Conservation (phyloP, 2,797 vertebrate genomes). For the Hyperoplus immaculatus region DNA sequence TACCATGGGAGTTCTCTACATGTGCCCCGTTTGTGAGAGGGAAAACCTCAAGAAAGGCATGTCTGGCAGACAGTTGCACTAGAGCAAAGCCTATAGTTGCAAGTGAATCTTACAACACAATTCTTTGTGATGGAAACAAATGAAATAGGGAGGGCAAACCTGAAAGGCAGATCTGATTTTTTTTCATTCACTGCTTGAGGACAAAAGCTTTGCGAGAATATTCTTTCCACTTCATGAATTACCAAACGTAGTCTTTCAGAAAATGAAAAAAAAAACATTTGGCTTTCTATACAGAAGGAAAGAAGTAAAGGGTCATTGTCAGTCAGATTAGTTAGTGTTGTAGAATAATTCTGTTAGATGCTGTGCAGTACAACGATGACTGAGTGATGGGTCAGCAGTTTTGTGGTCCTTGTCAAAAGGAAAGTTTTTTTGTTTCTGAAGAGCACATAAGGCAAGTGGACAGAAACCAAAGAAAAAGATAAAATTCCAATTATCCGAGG, state of each 20-base stretch:
- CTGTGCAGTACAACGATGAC: not conserved
- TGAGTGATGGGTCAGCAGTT: conserved; percentile 34
- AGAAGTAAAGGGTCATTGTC: conserved; percentile 28
- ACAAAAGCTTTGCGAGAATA: conserved; percentile 27
- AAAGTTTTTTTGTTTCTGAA: conserved; percentile 52
- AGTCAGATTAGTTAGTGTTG: conserved; percentile 56
- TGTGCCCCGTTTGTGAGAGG: conserved; percentile 25
- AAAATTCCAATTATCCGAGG: conserved; percentile 73
- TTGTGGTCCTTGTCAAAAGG: conserved; percentile 55
- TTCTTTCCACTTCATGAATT: conserved; percentile 41
- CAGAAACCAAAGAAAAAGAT: conserved; percentile 37
- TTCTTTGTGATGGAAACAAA: conserved; percentile 35
- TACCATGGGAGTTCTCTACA: conserved; percentile 15
- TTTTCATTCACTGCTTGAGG: conserved; percentile 24
- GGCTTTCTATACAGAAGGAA: conserved; percentile 23
- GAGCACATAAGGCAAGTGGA: conserved; percentile 50
- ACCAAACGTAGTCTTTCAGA: conserved; percentile 43
- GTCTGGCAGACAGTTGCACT: conserved; percentile 12
- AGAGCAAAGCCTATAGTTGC: conserved; percentile 2
- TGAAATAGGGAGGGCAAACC: conserved; percentile 18
- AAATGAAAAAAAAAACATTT: conserved; percentile 31
- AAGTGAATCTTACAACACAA: conserved; percentile 36
- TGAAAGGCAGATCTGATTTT: not conserved
- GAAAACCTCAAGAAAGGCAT: conserved; percentile 22
- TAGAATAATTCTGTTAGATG: conserved; percentile 36